phyloP scores from a whole-genome alignment of 2,797 vertebrate genomes.

The Danio kyathit region DNA sequence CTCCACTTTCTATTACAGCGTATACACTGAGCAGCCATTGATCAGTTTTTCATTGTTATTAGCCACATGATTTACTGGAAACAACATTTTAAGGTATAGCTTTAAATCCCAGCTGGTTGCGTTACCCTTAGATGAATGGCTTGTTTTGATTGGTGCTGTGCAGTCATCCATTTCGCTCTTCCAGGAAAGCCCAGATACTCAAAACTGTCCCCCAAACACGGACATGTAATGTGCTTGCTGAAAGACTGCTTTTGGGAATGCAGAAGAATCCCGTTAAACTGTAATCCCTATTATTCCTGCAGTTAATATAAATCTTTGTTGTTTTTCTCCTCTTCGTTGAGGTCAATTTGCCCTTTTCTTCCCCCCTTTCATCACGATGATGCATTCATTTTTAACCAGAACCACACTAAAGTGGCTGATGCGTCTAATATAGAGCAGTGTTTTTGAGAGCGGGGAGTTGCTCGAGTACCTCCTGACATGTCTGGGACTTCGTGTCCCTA shows the following conservation, averaged over 20 bases:
- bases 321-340: not conserved
- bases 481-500: constrained; percentile 34
- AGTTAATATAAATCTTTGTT: constrained; percentile 26
- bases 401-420: not conserved
- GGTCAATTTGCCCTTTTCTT: not conserved
- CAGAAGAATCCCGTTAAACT: not conserved
- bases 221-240: constrained; percentile 12
- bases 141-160: not conserved
- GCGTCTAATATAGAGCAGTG: constrained; percentile 9
- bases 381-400: constrained; percentile 34
- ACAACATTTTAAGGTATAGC: not conserved
- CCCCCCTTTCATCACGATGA: constrained; percentile 9
- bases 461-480: constrained; percentile 14
- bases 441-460: constrained; percentile 14
- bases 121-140: not conserved
- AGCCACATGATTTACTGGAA: not conserved
- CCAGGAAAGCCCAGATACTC: constrained; percentile 2
- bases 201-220: not conserved
- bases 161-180: not conserved
- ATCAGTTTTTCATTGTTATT: not conserved
- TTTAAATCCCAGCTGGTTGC: not conserved
- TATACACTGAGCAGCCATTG: not conserved
- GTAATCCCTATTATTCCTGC: not conserved
- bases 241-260: not conserved
- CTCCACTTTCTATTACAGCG: too few relatives aligned